phyloP scores from a whole-genome alignment of 1,140 invertebrate genomes.

The Helicoverpa zea region DNA sequence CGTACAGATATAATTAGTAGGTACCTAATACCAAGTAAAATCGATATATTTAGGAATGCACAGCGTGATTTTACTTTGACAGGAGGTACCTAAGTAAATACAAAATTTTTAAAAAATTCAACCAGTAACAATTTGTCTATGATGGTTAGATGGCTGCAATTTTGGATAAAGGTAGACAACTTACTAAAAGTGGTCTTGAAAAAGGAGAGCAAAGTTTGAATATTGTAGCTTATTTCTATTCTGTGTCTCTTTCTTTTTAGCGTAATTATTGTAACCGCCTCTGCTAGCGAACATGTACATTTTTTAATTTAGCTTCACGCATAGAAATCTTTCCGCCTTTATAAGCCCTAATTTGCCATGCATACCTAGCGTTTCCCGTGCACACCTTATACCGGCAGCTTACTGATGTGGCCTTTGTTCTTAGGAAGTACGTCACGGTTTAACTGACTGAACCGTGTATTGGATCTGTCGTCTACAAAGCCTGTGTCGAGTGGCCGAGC shows the following conservation, averaged over 20 bases:
- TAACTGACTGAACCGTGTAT: neutral
- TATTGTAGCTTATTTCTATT: neutral
- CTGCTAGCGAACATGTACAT: conserved; percentile 6
- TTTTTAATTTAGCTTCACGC: neutral
- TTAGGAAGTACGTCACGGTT: neutral
- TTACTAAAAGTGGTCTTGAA: too few relatives aligned
- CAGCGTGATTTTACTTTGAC: too few relatives aligned
- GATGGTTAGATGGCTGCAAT: too few relatives aligned
- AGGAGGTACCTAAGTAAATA: too few relatives aligned
- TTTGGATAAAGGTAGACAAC: too few relatives aligned
- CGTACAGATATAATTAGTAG: too few relatives aligned
- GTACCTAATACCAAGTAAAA: too few relatives aligned
- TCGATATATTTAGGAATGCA: too few relatives aligned
- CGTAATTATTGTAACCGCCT: neutral
- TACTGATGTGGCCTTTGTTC: conserved; percentile 1
- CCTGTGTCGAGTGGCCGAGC: neutral
- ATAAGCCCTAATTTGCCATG: conserved; percentile 5
- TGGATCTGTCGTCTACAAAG: neutral
- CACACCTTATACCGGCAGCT: neutral
- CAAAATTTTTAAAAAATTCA: too few relatives aligned
- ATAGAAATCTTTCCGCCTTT: neutral
- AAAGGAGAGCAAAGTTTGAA: too few relatives aligned
- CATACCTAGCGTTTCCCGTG: conserved; percentile 4
- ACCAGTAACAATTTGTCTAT: too few relatives aligned
- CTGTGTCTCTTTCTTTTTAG: neutral